Evolutionary conservation across 2,888 invertebrate genomes (phyloP).

Genomic region (Sycophila texana): DNA sequence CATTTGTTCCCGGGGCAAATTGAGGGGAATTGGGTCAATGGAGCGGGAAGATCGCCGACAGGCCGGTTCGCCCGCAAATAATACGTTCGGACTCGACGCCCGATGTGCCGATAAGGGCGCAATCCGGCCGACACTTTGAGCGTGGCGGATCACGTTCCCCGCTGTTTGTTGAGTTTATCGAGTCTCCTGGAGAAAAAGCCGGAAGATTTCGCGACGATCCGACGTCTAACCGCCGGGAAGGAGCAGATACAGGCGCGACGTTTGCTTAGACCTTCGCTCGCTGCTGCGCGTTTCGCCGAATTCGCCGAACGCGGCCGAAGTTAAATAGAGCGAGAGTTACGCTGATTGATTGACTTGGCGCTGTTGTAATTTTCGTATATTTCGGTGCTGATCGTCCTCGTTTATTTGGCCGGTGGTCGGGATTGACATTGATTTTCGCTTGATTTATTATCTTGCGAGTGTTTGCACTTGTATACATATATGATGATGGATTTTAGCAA

Average conservation of each 20-base stretch:
- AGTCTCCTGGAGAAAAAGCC: slow-evolving; percentile 46
- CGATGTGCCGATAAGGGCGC: slow-evolving; percentile 67
- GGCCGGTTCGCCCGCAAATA: slow-evolving; percentile 64
- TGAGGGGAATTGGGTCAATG: slow-evolving; percentile 72
- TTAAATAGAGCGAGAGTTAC: slow-evolving; percentile 40
- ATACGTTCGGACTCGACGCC: slow-evolving; percentile 50
- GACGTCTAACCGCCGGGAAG: slow-evolving; percentile 4
- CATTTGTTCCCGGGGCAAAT: slow-evolving; percentile 58
- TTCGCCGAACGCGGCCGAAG: neutral
- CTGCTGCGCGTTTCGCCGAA: neutral
- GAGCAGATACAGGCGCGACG: slow-evolving; percentile 18
- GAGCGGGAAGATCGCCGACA: slow-evolving; percentile 58
- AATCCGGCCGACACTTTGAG: slow-evolving; percentile 70
- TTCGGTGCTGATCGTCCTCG: slow-evolving; percentile 8
- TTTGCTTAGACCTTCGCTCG: slow-evolving; percentile 22
- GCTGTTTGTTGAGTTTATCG: slow-evolving; percentile 71
- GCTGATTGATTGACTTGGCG: slow-evolving; percentile 33
- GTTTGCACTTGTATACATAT: neutral
- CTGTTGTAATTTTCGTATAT: slow-evolving; percentile 12
- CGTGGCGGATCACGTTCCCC: slow-evolving; percentile 64
- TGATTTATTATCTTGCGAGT: neutral
- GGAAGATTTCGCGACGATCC: slow-evolving; percentile 13
- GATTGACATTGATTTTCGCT: neutral
- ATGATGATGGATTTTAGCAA: neutral
- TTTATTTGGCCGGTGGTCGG: slow-evolving; percentile 20